phyloP scores from a whole-genome alignment of 1,140 invertebrate genomes.

The Caerostris darwini region DNA sequence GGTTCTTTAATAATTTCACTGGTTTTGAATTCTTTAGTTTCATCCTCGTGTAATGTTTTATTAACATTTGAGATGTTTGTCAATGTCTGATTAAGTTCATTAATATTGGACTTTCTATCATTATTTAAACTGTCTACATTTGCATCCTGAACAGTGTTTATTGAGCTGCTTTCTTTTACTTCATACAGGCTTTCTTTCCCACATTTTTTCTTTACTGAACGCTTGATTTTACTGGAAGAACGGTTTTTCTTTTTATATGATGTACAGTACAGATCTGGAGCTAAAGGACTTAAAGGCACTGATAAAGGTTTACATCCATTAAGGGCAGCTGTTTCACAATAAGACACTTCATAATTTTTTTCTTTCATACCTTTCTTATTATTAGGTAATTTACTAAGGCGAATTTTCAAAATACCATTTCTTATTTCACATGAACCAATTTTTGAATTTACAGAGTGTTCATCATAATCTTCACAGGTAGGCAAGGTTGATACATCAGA shows the following conservation, averaged over 20 bases:
- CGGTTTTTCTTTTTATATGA: constrained; percentile 54
- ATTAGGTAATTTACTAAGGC: constrained; percentile 59
- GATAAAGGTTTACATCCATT: constrained; percentile 60
- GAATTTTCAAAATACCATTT: constrained; percentile 76
- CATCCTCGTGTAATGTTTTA: neutral
- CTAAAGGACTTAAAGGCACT: constrained; percentile 72
- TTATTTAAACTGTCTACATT: neutral
- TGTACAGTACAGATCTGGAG: constrained; percentile 40
- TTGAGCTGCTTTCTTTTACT: neutral
- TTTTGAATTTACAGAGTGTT: constrained; percentile 26
- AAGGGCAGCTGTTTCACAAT: constrained; percentile 33
- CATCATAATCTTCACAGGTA: neutral
- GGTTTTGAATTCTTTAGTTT: neutral
- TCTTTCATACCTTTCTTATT: neutral
- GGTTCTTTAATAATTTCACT: neutral
- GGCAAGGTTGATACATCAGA: constrained; percentile 17
- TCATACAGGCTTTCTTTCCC: neutral
- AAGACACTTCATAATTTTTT: constrained; percentile 50
- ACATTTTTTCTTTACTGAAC: constrained; percentile 41
- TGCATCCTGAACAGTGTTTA: neutral
- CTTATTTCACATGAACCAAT: constrained; percentile 65
- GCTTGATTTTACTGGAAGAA: constrained; percentile 29
- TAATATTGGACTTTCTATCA: neutral
- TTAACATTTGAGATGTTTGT: neutral
- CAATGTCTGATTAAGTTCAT: neutral